Conservation (phyloP, 2,113 vertebrate species). For the Bufo gargarizans region DNA sequence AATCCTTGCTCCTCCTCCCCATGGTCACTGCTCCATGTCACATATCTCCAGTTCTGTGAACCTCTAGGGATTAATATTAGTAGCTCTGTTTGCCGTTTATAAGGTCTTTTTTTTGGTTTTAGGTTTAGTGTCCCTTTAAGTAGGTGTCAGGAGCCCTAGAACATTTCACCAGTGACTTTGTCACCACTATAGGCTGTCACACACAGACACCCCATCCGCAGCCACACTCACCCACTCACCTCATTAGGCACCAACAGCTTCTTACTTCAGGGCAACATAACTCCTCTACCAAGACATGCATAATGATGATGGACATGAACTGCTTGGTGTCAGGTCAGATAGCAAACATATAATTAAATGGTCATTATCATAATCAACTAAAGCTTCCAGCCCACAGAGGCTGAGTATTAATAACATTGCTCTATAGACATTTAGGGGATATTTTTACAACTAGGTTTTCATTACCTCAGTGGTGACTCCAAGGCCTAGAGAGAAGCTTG, state of each 20-base stretch:
- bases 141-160: neutral
- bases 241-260: conserved; percentile 8
- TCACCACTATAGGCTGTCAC: neutral
- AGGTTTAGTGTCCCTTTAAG: neutral
- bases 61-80: neutral
- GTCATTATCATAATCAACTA: conserved; percentile 35
- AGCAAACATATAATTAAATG: conserved; percentile 46
- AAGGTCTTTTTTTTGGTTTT: neutral
- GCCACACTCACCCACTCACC: conserved; percentile 18
- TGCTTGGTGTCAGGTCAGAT: conserved; percentile 39
- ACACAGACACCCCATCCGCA: neutral
- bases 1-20: too few species aligned
- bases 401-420: neutral
- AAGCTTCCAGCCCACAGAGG: conserved; percentile 9
- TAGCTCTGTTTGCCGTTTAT: neutral
- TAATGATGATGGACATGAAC: conserved; percentile 39
- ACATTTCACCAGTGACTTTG: neutral
- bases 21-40: neutral
- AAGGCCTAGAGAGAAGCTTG: neutral
- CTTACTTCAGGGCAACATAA: conserved; percentile 22
- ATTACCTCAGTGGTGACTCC: neutral
- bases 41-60: neutral
- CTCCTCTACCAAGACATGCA: conserved; percentile 16
- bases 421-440: neutral
- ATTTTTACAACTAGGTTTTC: neutral